Evolutionary conservation across 2,888 invertebrate species (phyloP).

Genomic region (Zygogramma bicolorata): DNA sequence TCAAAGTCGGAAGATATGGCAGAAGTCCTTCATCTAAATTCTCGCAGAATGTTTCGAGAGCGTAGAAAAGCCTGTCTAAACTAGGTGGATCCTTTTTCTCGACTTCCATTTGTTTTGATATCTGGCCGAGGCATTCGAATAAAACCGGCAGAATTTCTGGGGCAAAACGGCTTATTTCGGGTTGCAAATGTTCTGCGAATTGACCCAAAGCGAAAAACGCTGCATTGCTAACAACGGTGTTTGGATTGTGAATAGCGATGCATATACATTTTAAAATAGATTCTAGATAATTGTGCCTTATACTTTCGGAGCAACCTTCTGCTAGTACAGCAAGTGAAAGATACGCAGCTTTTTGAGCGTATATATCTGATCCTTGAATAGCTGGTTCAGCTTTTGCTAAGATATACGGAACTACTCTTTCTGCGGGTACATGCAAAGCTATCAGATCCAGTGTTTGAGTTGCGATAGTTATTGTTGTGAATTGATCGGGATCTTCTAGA

Average conservation of each 20-base stretch:
- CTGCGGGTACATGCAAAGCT: slow-evolving; percentile 81
- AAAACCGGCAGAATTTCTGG: slow-evolving; percentile 79
- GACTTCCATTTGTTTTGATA: slow-evolving; percentile 70
- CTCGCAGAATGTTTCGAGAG: slow-evolving; percentile 83
- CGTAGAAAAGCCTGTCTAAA: slow-evolving; percentile 81
- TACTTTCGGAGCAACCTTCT: slow-evolving; percentile 83
- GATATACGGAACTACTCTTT: slow-evolving; percentile 79
- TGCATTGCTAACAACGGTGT: slow-evolving; percentile 77
- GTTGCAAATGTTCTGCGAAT: slow-evolving; percentile 80
- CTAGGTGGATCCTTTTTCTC: slow-evolving; percentile 74
- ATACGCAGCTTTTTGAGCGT: slow-evolving; percentile 79
- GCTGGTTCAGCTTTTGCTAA: slow-evolving; percentile 75
- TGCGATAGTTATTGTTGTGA: slow-evolving; percentile 76
- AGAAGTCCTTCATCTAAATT: slow-evolving; percentile 78
- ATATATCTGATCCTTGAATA: slow-evolving; percentile 72
- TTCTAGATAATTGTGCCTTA: slow-evolving; percentile 78
- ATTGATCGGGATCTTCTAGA: slow-evolving; percentile 73
- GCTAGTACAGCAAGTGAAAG: slow-evolving; percentile 80
- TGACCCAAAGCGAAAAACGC: slow-evolving; percentile 85
- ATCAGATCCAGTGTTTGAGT: slow-evolving; percentile 81
- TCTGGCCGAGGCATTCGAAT: slow-evolving; percentile 76
- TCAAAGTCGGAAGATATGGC: slow-evolving; percentile 78
- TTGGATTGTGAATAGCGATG: slow-evolving; percentile 76
- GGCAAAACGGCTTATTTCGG: slow-evolving; percentile 81
- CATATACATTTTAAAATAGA: slow-evolving; percentile 78